These are phyloP conservation scores for Montipora capricornis DNA, from an alignment of 64 coral and sea anemone genomes.

Conservation along the genomic window DNA sequence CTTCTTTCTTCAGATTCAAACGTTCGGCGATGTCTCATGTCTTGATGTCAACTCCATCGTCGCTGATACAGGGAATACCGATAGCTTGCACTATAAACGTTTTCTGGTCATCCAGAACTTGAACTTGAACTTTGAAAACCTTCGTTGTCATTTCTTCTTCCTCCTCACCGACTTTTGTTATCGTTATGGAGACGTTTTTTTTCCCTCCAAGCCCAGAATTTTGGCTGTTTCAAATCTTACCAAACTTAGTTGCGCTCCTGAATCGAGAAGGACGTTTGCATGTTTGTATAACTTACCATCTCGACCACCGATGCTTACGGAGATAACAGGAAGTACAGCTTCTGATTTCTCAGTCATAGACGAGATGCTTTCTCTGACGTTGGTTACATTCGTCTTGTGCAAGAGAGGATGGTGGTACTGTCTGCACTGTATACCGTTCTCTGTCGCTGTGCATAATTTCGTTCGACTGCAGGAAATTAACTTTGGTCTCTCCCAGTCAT, in stretches of 20 bases:
- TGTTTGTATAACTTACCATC: not conserved
- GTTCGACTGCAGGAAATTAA: constrained; percentile 12
- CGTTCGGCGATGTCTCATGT: not conserved
- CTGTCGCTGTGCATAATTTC: constrained; percentile 24
- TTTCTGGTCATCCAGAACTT: constrained; percentile 15
- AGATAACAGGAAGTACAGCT: constrained; percentile 40
- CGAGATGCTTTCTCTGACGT: no score
- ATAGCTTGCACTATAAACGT: constrained; percentile 12
- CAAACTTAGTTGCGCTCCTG: no score
- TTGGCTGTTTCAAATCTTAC: no score
- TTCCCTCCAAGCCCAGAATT: no score
- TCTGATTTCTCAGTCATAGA: not conserved
- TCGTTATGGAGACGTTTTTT: constrained; percentile 2
- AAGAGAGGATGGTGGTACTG: constrained; percentile 24
- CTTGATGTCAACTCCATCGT: constrained; percentile 39
- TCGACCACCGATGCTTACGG: constrained; percentile 14
- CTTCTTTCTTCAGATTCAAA: not conserved
- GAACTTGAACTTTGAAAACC: constrained; percentile 60
- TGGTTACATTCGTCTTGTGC: no score
- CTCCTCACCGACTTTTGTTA: constrained; percentile 70
- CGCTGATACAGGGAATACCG: not conserved
- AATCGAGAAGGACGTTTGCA: no score
- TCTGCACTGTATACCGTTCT: constrained; percentile 1
- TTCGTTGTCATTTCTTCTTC: constrained; percentile 71
- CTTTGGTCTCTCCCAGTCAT: constrained; percentile 35